Evolutionary conservation across 2,113 vertebrate species (phyloP), one percentile per base, ranked within the genome.

Genomic region (Nanger granti): DNA sequence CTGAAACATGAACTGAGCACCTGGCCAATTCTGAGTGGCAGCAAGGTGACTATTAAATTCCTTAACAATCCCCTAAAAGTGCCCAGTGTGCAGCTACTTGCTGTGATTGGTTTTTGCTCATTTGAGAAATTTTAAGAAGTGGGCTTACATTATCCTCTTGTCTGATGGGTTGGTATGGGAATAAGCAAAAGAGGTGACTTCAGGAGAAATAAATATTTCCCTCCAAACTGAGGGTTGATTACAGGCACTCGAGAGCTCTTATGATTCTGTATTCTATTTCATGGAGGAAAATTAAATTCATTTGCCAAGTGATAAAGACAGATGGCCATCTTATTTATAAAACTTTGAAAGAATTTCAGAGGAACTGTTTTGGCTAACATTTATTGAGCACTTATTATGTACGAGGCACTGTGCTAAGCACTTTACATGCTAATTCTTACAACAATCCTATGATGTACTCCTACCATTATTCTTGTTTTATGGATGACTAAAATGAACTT

Each of bases 341-440:
- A 79, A 91, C 82, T 92, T 41, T 52, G 47, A 87, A 4, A 93
- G n/a, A 82, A 80, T 26, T 54, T 80, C 55, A 54, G 62, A 7
- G n/a, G 85, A 87, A 41, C 10, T 80, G 59, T n/a, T 59, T 37
- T 49, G 82, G 76, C 66, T 98, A 97, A 93, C 97, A 97, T 97
- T 98, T 98, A 98, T 94, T 97, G 97, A 98, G 98, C 97, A 98
- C 97, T 94, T 93, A 62, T 41, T 90, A 94, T 86, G 49, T 97
- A 97, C 59, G 18, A 97, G 96, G 98, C 97, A 97, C 93, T 79
- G 93, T 97, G 91, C 89, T 97, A 93, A 97, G 93, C 94, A 94
- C 89, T 73, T 93, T 26, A 57, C 24, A 28, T 10, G 52, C 20
- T 89, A 41, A 94, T 91, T 52, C 49, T 82, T 73, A 89, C 5